Percentiles rank a stretch among this genome's conserved stretches.
Evolutionary conservation across 2,888 invertebrate genomes (phyloP).

Genomic region (Coecobrya sp.): DNA sequence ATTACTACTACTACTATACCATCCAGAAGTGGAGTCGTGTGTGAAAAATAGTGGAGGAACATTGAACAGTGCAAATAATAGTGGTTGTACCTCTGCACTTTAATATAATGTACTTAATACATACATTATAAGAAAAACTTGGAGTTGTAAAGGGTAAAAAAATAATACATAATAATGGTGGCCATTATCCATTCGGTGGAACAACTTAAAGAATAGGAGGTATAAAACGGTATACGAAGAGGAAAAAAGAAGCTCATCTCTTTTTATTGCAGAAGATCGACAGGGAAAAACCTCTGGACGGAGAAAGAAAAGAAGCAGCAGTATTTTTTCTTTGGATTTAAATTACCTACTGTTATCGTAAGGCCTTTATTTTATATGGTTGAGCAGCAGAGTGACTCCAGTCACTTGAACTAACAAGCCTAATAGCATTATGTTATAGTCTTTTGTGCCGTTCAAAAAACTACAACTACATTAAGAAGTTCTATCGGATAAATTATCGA

Average conservation of each 20-base stretch:
- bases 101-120: background rate
- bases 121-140: background rate
- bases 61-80: slow-evolving; percentile 27
- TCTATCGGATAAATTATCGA: slow-evolving; percentile 26
- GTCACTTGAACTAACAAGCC: background rate
- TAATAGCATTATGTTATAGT: background rate
- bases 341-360: slow-evolving; percentile 40
- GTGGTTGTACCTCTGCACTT: slow-evolving; percentile 21
- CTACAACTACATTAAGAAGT: background rate
- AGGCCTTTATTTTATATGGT: slow-evolving; percentile 35
- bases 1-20: background rate
- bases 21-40: slow-evolving; percentile 28
- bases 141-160: background rate
- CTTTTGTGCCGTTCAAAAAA: background rate
- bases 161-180: slow-evolving; percentile 35
- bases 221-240: background rate
- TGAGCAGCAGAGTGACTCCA: background rate
- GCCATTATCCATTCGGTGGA: slow-evolving; percentile 17
- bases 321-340: slow-evolving; percentile 42
- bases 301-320: background rate
- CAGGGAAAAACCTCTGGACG: slow-evolving; percentile 1
- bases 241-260: slow-evolving; percentile 17
- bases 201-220: slow-evolving; percentile 8
- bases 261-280: slow-evolving; percentile 42
- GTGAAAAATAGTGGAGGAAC: slow-evolving; percentile 8